A percentile compares a stretch with the other conserved stretches of the same genome.
These are phyloP conservation scores for Megaustenia siamemsis DNA, from an alignment of 2,888 invertebrate species.

Conservation along the genomic window DNA sequence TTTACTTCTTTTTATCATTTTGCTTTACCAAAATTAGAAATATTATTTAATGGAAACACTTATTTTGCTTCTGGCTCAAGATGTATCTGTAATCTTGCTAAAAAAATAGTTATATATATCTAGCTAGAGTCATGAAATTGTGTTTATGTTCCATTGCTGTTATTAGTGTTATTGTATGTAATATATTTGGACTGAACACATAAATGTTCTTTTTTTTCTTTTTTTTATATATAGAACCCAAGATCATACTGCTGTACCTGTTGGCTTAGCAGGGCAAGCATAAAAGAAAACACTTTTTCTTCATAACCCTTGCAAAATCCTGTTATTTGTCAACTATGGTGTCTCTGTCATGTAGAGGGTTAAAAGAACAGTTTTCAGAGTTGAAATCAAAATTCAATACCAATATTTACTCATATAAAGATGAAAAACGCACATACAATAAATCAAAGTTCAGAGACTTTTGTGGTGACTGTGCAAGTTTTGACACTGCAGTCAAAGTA, in stretches of 20 bases:
- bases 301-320: not conserved
- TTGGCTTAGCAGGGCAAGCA: not conserved
- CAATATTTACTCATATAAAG: not conserved
- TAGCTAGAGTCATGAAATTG: too few species aligned
- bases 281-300: not conserved
- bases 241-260: not conserved
- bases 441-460: conserved; percentile 21
- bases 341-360: conserved; percentile 24
- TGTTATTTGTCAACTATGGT: conserved; percentile 25
- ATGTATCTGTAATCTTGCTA: too few species aligned
- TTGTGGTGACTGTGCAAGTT: conserved; percentile 29
- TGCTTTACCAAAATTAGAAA: too few species aligned
- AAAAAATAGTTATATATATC: too few species aligned
- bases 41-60: too few species aligned
- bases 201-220: too few species aligned
- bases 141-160: too few species aligned
- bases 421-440: not conserved
- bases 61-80: too few species aligned
- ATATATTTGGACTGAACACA: too few species aligned
- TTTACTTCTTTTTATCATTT: too few species aligned
- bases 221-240: conserved; percentile 9
- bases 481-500: not conserved
- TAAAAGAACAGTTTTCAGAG: conserved; percentile 35
- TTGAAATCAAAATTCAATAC: not conserved
- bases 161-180: too few species aligned